These are phyloP conservation scores for Cephus nigrinus DNA, from an alignment of 2,888 invertebrate genomes.

Conservation along the genomic window DNA sequence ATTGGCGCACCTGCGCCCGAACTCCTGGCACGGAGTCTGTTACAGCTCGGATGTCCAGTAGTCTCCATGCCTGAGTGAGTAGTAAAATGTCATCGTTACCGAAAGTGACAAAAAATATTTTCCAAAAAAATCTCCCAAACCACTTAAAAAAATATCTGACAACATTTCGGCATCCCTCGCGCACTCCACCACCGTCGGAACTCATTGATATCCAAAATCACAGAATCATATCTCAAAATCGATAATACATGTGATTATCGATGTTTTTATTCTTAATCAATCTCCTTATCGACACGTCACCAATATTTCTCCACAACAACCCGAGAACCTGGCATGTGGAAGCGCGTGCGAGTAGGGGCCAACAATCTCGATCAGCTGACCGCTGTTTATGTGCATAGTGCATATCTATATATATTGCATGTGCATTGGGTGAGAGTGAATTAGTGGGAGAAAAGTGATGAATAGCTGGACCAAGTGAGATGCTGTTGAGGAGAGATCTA, in stretches of 20 bases:
- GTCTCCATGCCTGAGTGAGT: constrained; percentile 60
- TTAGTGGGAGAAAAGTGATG: background rate
- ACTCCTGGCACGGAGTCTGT: constrained; percentile 54
- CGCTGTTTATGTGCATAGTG: background rate
- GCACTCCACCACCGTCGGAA: background rate
- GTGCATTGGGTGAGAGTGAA: background rate
- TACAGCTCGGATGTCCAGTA: constrained; percentile 59
- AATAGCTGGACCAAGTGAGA: background rate
- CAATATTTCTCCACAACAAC: background rate
- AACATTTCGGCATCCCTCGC: background rate
- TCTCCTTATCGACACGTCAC: background rate
- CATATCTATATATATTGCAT: background rate
- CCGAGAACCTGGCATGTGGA: constrained; percentile 6
- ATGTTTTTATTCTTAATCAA: background rate
- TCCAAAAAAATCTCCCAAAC: background rate
- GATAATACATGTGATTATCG: background rate
- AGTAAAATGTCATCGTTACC: background rate
- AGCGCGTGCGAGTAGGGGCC: background rate
- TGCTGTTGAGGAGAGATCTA: background rate
- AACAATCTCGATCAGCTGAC: constrained; percentile 7
- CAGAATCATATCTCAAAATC: background rate
- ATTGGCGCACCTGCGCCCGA: constrained; percentile 55
- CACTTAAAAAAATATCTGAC: background rate
- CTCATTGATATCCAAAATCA: background rate
- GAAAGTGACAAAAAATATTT: no score